Conservation (phyloP, 2,113 vertebrate species). For the Scophthalmus maximus region DNA sequence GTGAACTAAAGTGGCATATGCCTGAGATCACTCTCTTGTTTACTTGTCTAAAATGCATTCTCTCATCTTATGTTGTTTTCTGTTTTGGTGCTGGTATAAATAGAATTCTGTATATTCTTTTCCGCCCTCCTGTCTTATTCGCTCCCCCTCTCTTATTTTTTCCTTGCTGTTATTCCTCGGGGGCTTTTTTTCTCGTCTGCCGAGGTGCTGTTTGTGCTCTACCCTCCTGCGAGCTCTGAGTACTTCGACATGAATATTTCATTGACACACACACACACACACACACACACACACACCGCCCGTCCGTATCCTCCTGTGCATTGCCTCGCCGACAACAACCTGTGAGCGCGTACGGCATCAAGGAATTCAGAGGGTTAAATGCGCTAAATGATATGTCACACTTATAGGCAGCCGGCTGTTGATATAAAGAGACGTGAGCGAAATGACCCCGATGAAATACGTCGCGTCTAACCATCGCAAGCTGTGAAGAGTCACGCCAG, state of each 20-base stretch:
- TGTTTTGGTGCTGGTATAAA: no score
- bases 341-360: background rate
- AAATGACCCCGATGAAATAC: conserved; percentile 30
- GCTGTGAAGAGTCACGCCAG: conserved; percentile 11
- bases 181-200: conserved; percentile 50
- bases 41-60: conserved; percentile 23
- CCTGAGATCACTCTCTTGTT: background rate
- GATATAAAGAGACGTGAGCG: conserved; percentile 43
- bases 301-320: conserved; percentile 55
- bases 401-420: conserved; percentile 9
- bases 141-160: conserved; percentile 32
- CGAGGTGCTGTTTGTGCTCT: conserved; percentile 67
- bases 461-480: conserved; percentile 24
- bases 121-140: conserved; percentile 17
- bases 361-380: conserved; percentile 32
- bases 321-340: conserved; percentile 52
- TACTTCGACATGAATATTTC: conserved; percentile 77
- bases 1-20: conserved; percentile 6
- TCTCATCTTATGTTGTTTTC: conserved; percentile 25
- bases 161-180: conserved; percentile 40
- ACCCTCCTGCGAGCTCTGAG: conserved; percentile 68
- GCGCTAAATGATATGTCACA: conserved; percentile 38
- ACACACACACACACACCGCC: conserved; percentile 32
- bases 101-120: conserved; percentile 40
- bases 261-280: conserved; percentile 26